A percentile compares a stretch with the other conserved stretches of the same genome.
phyloP scores from a whole-genome alignment of 2,888 invertebrate genomes.

The Cheilosia soror region DNA sequence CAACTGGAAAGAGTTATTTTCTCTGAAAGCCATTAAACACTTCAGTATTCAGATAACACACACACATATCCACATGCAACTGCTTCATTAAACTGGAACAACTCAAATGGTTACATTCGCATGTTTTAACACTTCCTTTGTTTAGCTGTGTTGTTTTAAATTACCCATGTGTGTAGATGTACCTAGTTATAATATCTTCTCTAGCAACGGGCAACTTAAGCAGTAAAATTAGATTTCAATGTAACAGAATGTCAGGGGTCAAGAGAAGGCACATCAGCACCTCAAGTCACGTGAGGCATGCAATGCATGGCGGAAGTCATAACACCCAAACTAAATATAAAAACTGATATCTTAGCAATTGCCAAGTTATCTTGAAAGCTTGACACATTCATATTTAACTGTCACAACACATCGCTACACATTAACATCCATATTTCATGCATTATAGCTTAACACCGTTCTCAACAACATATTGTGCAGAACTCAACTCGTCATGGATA shows the following conservation, averaged over 20 bases:
- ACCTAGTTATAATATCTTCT: too few relatives aligned
- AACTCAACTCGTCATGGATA: neutral
- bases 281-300: too few relatives aligned
- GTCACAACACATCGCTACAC: neutral
- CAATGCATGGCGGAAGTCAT: too few relatives aligned
- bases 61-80: neutral
- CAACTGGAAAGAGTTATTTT: neutral
- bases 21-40: neutral
- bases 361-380: neutral
- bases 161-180: too few relatives aligned
- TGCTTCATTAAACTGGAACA: neutral
- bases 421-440: neutral
- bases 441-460: neutral
- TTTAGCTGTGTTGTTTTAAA: too few relatives aligned
- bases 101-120: neutral
- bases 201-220: too few relatives aligned
- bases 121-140: neutral
- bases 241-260: too few relatives aligned
- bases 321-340: too few relatives aligned
- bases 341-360: too few relatives aligned
- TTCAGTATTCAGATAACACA: neutral
- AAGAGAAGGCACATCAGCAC: too few relatives aligned
- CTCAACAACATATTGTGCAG: neutral
- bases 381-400: neutral
- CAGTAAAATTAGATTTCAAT: too few relatives aligned